These are phyloP conservation scores for Eurosta solidaginis DNA, from an alignment of 1,140 invertebrate genomes.

Conservation along the genomic window DNA sequence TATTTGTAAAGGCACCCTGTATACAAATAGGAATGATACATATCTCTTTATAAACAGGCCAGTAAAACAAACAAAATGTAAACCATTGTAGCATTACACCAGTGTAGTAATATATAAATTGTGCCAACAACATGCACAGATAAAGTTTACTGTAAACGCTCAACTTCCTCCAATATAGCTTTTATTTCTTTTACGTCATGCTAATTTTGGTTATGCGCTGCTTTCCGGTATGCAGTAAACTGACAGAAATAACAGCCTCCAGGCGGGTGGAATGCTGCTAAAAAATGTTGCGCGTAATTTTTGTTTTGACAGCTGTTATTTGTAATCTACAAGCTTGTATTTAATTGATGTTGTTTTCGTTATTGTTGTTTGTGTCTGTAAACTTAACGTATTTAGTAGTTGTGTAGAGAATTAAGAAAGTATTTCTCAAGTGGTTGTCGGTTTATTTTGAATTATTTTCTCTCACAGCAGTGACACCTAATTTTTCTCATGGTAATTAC, in stretches of 20 bases:
- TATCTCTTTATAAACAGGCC: too few relatives aligned
- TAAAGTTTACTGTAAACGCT: background rate
- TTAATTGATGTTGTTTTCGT: background rate
- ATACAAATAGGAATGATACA: too few relatives aligned
- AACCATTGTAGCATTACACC: too few relatives aligned
- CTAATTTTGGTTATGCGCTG: background rate
- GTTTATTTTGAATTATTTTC: constrained; percentile 21
- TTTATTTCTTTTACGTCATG: background rate
- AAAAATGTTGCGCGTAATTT: constrained; percentile 9
- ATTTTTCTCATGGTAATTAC: constrained; percentile 10
- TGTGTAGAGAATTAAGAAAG: background rate
- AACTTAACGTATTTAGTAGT: too few relatives aligned
- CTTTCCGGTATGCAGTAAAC: background rate
- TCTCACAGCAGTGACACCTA: background rate
- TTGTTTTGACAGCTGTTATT: background rate
- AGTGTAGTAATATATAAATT: too few relatives aligned
- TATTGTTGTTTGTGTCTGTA: background rate
- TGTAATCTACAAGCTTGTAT: background rate
- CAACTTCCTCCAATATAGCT: background rate
- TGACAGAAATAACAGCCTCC: background rate
- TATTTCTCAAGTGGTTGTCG: background rate
- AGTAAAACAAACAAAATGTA: too few relatives aligned
- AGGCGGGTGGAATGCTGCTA: background rate
- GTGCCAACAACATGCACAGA: too few relatives aligned
- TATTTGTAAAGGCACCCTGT: too few relatives aligned